These are phyloP conservation scores for Monopterus albus DNA, from an alignment of 2,113 vertebrate species.

Conservation along the genomic window DNA sequence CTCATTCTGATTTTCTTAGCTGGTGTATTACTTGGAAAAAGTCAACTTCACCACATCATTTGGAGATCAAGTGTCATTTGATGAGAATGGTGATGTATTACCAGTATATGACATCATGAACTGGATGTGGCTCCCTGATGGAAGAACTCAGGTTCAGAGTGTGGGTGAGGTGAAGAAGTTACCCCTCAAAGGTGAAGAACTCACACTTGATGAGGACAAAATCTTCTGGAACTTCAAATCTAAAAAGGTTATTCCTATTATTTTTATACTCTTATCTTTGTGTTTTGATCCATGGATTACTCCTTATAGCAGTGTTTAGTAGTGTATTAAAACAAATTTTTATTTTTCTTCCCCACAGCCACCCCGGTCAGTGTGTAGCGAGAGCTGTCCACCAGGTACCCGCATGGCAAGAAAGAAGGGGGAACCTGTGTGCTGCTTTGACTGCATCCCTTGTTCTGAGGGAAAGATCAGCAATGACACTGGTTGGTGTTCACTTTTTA, in stretches of 20 bases:
- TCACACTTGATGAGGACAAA: constrained; percentile 66
- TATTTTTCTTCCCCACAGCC: not conserved
- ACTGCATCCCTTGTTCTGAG: constrained; percentile 81
- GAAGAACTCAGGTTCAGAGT: constrained; percentile 53
- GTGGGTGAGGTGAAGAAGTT: constrained; percentile 72
- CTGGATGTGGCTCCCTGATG: constrained; percentile 72
- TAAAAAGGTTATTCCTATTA: constrained; percentile 41
- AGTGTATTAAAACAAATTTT: too few species aligned
- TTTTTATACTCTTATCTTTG: not conserved
- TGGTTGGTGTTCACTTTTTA: constrained; percentile 53
- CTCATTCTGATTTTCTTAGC: constrained; percentile 20
- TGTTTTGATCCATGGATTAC: not conserved
- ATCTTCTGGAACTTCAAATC: constrained; percentile 68
- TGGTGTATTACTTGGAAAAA: constrained; percentile 71
- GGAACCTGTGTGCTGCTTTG: constrained; percentile 80
- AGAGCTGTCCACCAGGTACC: constrained; percentile 77
- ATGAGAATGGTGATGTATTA: constrained; percentile 77
- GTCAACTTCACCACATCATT: constrained; percentile 76
- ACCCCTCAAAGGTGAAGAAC: constrained; percentile 44
- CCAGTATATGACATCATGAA: constrained; percentile 81
- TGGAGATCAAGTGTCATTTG: constrained; percentile 78
- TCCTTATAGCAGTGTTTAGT: not conserved
- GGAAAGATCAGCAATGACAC: constrained; percentile 75
- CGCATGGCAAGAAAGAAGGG: constrained; percentile 73
- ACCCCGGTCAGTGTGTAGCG: constrained; percentile 66